Base-by-base conservation (phyloP, 2,888 invertebrate species). In the Oscheius myriophilus region DNA sequence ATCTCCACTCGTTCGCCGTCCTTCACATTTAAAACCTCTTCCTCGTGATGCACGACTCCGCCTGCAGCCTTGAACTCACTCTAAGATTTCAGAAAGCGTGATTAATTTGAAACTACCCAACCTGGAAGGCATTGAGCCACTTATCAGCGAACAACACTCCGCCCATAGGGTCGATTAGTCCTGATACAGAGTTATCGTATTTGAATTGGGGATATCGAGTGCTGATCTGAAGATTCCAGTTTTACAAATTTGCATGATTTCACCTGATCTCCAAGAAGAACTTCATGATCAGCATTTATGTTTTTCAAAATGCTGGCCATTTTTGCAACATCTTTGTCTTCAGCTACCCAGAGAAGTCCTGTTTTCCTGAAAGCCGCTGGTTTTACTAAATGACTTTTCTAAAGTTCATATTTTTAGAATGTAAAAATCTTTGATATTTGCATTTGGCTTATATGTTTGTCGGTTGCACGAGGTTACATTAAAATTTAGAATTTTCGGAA, bases 121-220 rank as follows among this genome's bases (percentile, higher is more conserved):
- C 77, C 49, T 73, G 70, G 53, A 73, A 78, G n/a, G 78, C 76
- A 25, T 73, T 68, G 46, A 79, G 57, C 75, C 76, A 76, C 63
- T 76, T 79, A 43, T 81, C 75, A 25, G 81, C 81, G 59, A 72
- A 76, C 14, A 81, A 71, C 3, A 77, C 75, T 21, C 81, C 81
- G 26, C 79, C 81, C 70, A 71, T 76, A 9, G 79, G 78, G 54
- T 81, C 79, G 45, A 78, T 67, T 21, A 81, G 25, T 16, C 67
- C 80, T 25, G 67, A 70, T 70, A 75, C 76, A 11, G 71, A 58
- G 16, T 76, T 70, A 23, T 69, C 64, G 21, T 76, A 73, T 9
- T 67, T 41, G 64, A 79, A 78, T 52, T 79, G 75, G 16, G 78
- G 75, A 39, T 70, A 79, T 11, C 68, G 52, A 33, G 67, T 62